A percentile compares a stretch with the other conserved stretches of the same genome.
phyloP scores from a whole-genome alignment of 2,113 vertebrate genomes.

The Eurystomus gularis region DNA sequence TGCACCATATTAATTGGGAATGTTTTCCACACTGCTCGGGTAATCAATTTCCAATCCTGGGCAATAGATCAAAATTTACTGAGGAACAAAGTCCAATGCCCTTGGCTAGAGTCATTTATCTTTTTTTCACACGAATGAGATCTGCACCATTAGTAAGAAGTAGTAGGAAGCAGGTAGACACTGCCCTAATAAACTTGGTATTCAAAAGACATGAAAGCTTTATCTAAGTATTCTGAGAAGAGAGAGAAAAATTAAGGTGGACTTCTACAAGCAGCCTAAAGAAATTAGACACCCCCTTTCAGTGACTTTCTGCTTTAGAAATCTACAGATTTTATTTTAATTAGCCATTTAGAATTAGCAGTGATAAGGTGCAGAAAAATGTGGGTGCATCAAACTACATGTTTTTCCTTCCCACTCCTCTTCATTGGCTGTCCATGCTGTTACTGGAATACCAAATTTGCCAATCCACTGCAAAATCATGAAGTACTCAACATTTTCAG shows the following conservation, averaged over 20 bases:
- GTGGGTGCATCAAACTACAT: neutral
- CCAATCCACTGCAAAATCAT: neutral
- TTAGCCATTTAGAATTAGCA: neutral
- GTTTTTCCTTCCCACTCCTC: neutral
- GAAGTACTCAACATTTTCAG: neutral
- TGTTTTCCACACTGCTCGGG: neutral
- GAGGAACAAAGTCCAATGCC: neutral
- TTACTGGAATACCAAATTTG: neutral
- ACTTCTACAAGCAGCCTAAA: neutral
- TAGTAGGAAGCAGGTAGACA: neutral
- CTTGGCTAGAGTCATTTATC: neutral
- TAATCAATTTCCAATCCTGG: constrained; percentile 23
- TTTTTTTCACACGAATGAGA: neutral
- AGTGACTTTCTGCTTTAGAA: neutral
- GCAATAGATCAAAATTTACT: constrained; percentile 9
- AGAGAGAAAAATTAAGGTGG: neutral
- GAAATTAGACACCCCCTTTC: neutral
- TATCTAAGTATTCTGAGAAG: neutral
- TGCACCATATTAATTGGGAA: neutral
- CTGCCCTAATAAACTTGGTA: neutral
- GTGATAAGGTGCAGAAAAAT: neutral
- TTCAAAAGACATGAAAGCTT: neutral
- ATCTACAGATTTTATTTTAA: neutral
- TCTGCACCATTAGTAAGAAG: neutral
- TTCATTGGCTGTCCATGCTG: neutral